Evolutionary conservation across 64 coral and sea anemone genomes (phyloP).

Genomic region (Montipora cactus): DNA sequence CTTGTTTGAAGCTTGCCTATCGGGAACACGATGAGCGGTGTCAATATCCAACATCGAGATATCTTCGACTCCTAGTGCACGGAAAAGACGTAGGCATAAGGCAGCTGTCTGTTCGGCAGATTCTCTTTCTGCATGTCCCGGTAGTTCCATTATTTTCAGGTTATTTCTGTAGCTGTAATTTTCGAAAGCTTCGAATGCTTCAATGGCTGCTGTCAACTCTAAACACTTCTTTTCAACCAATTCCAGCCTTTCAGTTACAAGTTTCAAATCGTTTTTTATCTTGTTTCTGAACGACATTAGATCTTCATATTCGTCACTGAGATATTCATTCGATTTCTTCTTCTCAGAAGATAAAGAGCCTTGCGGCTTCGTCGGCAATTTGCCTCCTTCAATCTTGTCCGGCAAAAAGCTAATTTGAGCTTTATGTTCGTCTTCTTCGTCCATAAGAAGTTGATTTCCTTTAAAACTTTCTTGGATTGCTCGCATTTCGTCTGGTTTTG

Average conservation of each 20-base stretch:
- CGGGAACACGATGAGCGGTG: too few species aligned
- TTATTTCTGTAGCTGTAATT: too few species aligned
- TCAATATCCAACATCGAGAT: too few species aligned
- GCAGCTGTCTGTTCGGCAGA: not conserved
- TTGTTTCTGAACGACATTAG: not conserved
- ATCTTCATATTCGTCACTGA: not conserved
- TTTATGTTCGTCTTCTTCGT: not conserved
- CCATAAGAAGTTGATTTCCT: not conserved
- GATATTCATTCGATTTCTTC: not conserved
- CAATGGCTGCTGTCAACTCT: not conserved
- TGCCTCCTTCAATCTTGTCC: too few species aligned
- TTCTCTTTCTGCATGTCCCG: not conserved
- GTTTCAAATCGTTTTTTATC: not conserved
- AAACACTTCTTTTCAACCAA: too few species aligned
- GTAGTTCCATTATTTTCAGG: too few species aligned
- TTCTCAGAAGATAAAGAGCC: not conserved
- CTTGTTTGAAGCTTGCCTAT: conserved; percentile 6
- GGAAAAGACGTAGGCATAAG: not conserved
- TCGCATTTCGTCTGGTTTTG: not conserved
- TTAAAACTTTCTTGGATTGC: not conserved
- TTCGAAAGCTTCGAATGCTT: not conserved
- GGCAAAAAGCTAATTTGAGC: not conserved
- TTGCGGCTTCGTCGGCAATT: not conserved
- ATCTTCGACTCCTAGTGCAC: not conserved
- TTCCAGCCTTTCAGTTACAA: not conserved